Evolutionary conservation across 2,888 invertebrate species (phyloP).

Genomic region (Apodemia mormo): DNA sequence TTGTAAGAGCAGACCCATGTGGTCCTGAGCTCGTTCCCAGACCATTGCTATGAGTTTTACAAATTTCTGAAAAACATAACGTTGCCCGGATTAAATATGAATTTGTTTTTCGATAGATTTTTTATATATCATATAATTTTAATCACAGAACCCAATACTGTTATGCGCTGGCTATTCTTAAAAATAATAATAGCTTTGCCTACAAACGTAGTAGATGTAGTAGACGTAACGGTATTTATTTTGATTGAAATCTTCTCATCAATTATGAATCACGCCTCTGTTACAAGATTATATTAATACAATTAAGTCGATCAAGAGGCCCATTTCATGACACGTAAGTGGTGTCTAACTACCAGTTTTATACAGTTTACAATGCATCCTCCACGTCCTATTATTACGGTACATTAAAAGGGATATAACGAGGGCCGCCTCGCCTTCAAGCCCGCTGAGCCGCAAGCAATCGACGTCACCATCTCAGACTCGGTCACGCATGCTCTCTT

Average conservation of each 20-base stretch:
- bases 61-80: too few relatives aligned
- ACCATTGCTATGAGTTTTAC: too few relatives aligned
- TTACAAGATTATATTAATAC: neutral
- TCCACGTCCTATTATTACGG: constrained; percentile 31
- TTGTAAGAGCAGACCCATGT: too few relatives aligned
- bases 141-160: too few relatives aligned
- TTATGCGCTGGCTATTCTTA: too few relatives aligned
- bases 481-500: constrained; percentile 56
- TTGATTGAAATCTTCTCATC: neutral
- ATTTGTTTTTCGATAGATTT: too few relatives aligned
- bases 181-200: too few relatives aligned
- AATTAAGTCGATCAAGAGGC: constrained; percentile 9
- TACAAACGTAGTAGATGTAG: neutral
- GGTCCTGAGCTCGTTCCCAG: too few relatives aligned
- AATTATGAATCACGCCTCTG: neutral
- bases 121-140: too few relatives aligned
- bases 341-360: constrained; percentile 24
- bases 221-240: neutral
- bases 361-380: constrained; percentile 27
- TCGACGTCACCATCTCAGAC: constrained; percentile 50
- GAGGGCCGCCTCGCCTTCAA: constrained; percentile 28
- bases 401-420: constrained; percentile 35
- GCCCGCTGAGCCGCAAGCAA: constrained; percentile 43
- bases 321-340: neutral
- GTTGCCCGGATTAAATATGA: too few relatives aligned